Conservation (phyloP, 2,113 vertebrate genomes). For the Ochotona curzoniae region DNA sequence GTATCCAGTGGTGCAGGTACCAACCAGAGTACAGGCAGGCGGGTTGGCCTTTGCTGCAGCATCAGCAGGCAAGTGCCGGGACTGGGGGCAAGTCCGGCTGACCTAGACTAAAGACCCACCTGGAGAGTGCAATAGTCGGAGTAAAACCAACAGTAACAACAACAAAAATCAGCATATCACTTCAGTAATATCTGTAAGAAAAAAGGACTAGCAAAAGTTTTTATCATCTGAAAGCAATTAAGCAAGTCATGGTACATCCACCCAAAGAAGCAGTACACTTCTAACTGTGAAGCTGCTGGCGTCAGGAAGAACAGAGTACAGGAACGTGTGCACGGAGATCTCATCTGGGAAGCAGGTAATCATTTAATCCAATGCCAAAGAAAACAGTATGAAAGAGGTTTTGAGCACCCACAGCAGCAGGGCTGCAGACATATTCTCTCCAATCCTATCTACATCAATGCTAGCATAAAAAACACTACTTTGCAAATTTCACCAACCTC, state of each 20-base stretch:
- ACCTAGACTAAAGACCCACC: no score
- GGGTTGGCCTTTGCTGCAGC: no score
- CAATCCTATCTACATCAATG: conserved; percentile 24
- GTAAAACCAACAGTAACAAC: background rate
- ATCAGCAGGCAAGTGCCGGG: no score
- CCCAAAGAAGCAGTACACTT: background rate
- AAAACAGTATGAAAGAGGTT: background rate
- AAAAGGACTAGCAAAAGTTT: conserved; percentile 37
- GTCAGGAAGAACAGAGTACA: background rate
- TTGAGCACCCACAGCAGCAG: background rate
- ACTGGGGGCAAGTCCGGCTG: no score
- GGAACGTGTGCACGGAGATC: background rate
- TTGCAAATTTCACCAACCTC: background rate
- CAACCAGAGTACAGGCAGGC: no score
- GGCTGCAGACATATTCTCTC: background rate
- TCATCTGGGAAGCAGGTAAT: background rate
- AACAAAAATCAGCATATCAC: background rate
- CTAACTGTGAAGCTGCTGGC: background rate
- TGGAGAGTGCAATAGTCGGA: no score
- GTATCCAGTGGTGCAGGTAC: no score
- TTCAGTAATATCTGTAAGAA: background rate
- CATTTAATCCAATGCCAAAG: background rate
- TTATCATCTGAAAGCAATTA: conserved; percentile 44
- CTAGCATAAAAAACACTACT: conserved; percentile 28
- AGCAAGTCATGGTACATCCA: background rate